Conservation (phyloP, 2,113 vertebrate genomes). For the Anoura caudifer region DNA sequence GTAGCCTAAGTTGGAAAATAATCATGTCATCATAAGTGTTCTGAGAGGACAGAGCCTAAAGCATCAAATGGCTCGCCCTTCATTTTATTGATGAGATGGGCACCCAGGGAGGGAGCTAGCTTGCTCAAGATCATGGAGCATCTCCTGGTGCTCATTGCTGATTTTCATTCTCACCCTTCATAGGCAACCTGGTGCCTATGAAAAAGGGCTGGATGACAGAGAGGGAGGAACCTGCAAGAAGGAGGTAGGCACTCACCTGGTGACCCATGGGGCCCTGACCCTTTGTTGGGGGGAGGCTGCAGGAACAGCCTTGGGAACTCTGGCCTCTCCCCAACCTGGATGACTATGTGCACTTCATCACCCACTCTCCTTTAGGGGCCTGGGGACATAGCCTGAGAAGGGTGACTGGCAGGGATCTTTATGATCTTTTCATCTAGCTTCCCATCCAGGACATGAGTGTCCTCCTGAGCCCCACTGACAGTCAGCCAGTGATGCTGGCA, state of each 20-base stretch:
- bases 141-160: background rate
- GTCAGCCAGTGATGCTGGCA: background rate
- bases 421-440: background rate
- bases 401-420: background rate
- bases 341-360: background rate
- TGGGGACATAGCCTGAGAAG: no score
- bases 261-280: background rate
- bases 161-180: background rate
- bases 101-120: background rate
- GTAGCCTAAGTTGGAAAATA: background rate
- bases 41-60: background rate
- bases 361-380: background rate
- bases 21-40: background rate
- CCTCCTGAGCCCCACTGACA: background rate
- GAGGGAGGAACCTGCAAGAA: background rate
- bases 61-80: fast-evolving
- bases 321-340: background rate
- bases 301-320: background rate
- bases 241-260: background rate
- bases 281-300: background rate
- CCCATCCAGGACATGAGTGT: background rate
- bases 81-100: background rate
- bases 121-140: no score
- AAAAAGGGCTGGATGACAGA: background rate
- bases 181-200: background rate